A percentile compares a stretch with the other conserved stretches of the same genome.
phyloP scores from a whole-genome alignment of 2,888 invertebrate genomes.

The Xestia ashworthii region DNA sequence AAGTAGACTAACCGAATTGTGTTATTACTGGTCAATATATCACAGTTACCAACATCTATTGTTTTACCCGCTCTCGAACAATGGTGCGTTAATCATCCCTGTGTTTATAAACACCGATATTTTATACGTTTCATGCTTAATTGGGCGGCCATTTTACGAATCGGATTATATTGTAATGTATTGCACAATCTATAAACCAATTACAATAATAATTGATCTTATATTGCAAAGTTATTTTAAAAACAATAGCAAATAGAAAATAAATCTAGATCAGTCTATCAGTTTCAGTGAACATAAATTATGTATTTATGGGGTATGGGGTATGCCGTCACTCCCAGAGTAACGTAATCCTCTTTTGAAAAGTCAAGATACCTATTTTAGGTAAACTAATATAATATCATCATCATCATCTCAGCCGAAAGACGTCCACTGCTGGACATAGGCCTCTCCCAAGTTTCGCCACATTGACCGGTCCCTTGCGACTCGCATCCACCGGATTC shows the following conservation, averaged over 20 bases:
- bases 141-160: constrained; percentile 7
- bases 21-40: constrained; percentile 22
- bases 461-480: too few relatives aligned
- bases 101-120: constrained; percentile 23
- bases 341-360: background rate
- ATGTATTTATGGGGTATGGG: background rate
- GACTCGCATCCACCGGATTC: too few relatives aligned
- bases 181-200: constrained; percentile 4
- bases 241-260: too few relatives aligned
- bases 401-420: too few relatives aligned
- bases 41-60: constrained; percentile 20
- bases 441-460: too few relatives aligned
- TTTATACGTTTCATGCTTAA: constrained; percentile 4
- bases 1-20: background rate
- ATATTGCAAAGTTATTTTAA: too few relatives aligned
- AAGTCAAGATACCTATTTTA: background rate
- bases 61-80: constrained; percentile 5
- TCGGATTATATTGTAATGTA: constrained; percentile 9
- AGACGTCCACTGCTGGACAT: too few relatives aligned
- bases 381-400: too few relatives aligned
- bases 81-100: constrained; percentile 24
- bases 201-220: too few relatives aligned
- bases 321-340: background rate
- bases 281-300: background rate
- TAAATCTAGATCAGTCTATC: too few relatives aligned